phyloP scores from a whole-genome alignment of 2,797 vertebrate species.

The Hoplostethus mediterraneus region DNA sequence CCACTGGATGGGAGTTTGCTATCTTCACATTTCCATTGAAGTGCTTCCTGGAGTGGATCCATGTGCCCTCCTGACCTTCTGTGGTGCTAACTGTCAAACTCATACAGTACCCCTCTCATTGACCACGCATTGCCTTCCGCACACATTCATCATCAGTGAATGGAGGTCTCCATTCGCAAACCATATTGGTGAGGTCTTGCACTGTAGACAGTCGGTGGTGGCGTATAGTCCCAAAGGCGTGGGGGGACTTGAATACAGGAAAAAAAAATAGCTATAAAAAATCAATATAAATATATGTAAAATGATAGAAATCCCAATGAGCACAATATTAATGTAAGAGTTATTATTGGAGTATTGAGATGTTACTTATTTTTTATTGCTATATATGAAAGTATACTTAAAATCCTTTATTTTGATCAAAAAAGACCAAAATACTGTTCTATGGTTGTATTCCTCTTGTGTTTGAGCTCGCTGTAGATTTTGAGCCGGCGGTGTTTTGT shows the following conservation, averaged over 20 bases:
- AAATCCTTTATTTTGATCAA: slow-evolving; percentile 74
- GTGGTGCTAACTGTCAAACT: slow-evolving; percentile 91
- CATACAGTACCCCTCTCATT: slow-evolving; percentile 78
- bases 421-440: slow-evolving; percentile 86
- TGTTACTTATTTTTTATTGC: slow-evolving; percentile 82
- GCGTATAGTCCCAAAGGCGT: slow-evolving; percentile 35
- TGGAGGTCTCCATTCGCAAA: slow-evolving; percentile 47
- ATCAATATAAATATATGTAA: slow-evolving; percentile 67
- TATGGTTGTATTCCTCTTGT: slow-evolving; percentile 67
- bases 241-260: slow-evolving; percentile 33
- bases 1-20: slow-evolving; percentile 53
- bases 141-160: slow-evolving; percentile 57
- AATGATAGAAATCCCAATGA: slow-evolving; percentile 78
- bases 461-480: slow-evolving; percentile 70
- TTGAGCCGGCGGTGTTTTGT: slow-evolving; percentile 52
- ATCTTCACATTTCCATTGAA: slow-evolving; percentile 70
- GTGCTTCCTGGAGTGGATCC: slow-evolving; percentile 83
- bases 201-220: slow-evolving; percentile 65
- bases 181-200: slow-evolving; percentile 64
- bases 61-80: slow-evolving; percentile 79
- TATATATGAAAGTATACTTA: slow-evolving; percentile 73
- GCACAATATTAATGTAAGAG: slow-evolving; percentile 82
- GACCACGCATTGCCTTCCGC: slow-evolving; percentile 77
- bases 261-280: slow-evolving; percentile 59
- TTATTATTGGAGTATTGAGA: slow-evolving; percentile 77